These are phyloP conservation scores for Pelodytes ibericus DNA, from an alignment of 2,797 vertebrate genomes.

Conservation along the genomic window DNA sequence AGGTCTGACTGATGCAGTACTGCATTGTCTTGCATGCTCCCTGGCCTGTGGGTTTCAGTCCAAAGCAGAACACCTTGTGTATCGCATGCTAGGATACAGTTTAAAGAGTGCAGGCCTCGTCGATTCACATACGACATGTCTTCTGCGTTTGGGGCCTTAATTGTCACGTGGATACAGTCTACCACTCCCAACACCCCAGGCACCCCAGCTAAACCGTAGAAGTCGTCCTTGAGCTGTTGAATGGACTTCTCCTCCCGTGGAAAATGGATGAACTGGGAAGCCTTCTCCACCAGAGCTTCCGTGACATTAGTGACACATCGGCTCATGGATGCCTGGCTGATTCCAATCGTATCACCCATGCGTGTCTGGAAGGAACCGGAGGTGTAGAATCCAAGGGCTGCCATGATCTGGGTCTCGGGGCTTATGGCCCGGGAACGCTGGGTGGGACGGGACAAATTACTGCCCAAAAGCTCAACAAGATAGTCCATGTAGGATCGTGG, in stretches of 20 bases:
- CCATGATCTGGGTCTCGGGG: constrained; percentile 93
- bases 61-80: constrained; percentile 85
- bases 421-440: constrained; percentile 94
- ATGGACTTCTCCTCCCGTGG: constrained; percentile 75
- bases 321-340: constrained; percentile 97
- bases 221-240: constrained; percentile 85
- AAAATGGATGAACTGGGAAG: constrained; percentile 84
- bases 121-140: constrained; percentile 90
- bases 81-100: constrained; percentile 90
- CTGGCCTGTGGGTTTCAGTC: constrained; percentile 89
- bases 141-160: constrained; percentile 94
- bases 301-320: constrained; percentile 95
- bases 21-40: constrained; percentile 78
- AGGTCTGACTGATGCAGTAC: constrained; percentile 85
- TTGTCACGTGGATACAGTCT: constrained; percentile 89
- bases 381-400: constrained; percentile 93
- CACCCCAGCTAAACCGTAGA: constrained; percentile 87
- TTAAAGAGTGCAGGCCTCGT: constrained; percentile 93
- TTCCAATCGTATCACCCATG: constrained; percentile 95
- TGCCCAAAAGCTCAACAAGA: constrained; percentile 87
- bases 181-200: constrained; percentile 89
- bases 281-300: constrained; percentile 89
- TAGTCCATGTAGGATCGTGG: constrained; percentile 91
- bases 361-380: constrained; percentile 95
- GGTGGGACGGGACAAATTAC: constrained; percentile 86